phyloP scores from a whole-genome alignment of 1,140 invertebrate species.

The Ceratosolen fusciceps region DNA sequence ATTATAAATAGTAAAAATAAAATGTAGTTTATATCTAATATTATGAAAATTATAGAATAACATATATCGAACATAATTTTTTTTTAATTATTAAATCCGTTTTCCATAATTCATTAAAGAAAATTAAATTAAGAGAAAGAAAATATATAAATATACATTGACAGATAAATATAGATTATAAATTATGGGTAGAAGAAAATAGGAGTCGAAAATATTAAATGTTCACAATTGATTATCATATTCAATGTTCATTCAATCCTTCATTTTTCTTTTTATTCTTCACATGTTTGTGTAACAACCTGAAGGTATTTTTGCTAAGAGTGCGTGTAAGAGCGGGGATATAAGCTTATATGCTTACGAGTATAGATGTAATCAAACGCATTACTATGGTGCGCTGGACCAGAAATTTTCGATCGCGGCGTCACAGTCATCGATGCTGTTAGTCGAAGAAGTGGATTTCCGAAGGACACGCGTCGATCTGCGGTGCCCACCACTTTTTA shows the following conservation, averaged over 20 bases:
- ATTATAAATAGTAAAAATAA: no score
- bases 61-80: no score
- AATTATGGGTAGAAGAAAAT: no score
- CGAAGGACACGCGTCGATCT: conserved; percentile 6
- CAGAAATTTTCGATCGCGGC: conserved; percentile 27
- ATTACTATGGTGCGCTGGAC: not conserved
- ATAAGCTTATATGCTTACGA: not conserved
- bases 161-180: no score
- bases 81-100: no score
- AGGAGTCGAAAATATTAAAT: no score
- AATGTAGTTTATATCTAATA: no score
- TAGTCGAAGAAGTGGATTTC: not conserved
- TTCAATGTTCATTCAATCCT: not conserved
- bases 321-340: not conserved
- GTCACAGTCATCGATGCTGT: not conserved
- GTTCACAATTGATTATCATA: not conserved
- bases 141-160: no score
- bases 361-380: not conserved
- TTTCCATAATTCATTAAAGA: no score
- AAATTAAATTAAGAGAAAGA: no score
- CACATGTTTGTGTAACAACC: not conserved
- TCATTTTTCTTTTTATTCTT: not conserved
- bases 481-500: not conserved
- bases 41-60: no score
- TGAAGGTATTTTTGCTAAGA: not conserved